Conservation (phyloP, 2,888 invertebrate genomes). For the Tigriopus californicus region DNA sequence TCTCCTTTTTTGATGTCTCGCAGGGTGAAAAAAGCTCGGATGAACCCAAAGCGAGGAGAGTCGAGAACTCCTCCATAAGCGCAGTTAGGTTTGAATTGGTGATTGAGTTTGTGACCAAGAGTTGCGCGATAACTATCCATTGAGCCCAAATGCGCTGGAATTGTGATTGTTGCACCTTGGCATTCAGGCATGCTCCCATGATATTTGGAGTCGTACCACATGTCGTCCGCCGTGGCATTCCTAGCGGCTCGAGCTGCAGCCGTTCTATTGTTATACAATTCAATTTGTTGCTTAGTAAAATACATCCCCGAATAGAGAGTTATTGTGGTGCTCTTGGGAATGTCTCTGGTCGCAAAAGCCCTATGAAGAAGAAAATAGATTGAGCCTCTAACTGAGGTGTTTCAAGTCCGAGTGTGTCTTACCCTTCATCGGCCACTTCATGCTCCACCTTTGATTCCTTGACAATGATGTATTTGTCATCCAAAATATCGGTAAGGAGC, state of each 20-base stretch:
- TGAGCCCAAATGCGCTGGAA: background rate
- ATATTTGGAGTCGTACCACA: background rate
- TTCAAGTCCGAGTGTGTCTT: too few species aligned
- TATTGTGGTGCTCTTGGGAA: background rate
- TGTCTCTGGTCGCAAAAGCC: background rate
- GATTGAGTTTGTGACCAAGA: background rate
- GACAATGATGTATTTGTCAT: background rate
- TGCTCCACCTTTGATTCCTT: background rate
- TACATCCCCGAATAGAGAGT: background rate
- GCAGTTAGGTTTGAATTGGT: background rate
- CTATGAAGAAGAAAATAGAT: too few species aligned
- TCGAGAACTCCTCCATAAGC: background rate
- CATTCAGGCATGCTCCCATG: background rate
- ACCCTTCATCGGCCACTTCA: background rate
- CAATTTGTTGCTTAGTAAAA: background rate
- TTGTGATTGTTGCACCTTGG: background rate
- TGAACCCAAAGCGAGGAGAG: background rate
- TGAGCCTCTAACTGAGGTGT: too few species aligned
- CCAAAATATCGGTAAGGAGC: background rate
- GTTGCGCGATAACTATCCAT: background rate
- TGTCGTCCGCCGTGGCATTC: background rate
- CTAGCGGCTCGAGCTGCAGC: too few species aligned
- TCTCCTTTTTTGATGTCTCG: conserved; percentile 6
- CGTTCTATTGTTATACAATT: background rate
- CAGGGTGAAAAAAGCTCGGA: background rate